These are phyloP conservation scores for Bubo bubo DNA, from an alignment of 2,113 vertebrate species.

Conservation along the genomic window DNA sequence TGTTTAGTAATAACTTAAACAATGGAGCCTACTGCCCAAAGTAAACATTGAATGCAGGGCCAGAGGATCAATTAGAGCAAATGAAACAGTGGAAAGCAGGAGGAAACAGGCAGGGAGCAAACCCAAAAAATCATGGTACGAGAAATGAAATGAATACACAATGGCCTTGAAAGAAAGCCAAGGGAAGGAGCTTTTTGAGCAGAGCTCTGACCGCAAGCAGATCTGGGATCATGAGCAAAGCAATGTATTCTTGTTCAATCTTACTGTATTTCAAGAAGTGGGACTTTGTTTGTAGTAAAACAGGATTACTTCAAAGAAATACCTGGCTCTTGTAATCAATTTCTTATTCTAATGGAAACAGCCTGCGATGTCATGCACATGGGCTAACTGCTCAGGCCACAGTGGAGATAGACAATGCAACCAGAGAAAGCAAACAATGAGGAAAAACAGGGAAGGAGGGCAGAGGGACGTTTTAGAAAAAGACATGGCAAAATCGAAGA, in stretches of 20 bases:
- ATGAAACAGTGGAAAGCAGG: not conserved
- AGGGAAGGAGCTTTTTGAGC: not conserved
- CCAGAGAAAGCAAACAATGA: not conserved
- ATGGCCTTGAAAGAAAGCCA: slow-evolving; percentile 25
- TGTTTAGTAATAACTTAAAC: not conserved
- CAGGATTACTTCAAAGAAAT: slow-evolving; percentile 60
- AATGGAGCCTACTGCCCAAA: not conserved
- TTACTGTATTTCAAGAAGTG: slow-evolving; percentile 6
- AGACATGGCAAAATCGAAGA: not conserved
- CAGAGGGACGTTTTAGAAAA: not conserved
- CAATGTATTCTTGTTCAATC: not conserved
- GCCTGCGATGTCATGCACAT: rapidly evolving
- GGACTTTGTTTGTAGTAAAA: slow-evolving; percentile 5
- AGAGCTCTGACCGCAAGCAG: not conserved
- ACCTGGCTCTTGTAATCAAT: slow-evolving; percentile 47
- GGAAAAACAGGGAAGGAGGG: not conserved
- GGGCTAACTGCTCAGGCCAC: not conserved
- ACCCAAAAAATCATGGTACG: not conserved
- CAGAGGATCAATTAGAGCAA: not conserved
- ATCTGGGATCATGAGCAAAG: not conserved
- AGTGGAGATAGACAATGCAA: not conserved
- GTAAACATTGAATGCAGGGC: not conserved
- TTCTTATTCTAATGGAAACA: slow-evolving; percentile 57
- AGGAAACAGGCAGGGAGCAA: slow-evolving; percentile 6
- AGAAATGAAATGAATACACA: slow-evolving; percentile 14